Evolutionary conservation across 2,797 vertebrate species (phyloP).

Genomic region (Heliangelus exortis): DNA sequence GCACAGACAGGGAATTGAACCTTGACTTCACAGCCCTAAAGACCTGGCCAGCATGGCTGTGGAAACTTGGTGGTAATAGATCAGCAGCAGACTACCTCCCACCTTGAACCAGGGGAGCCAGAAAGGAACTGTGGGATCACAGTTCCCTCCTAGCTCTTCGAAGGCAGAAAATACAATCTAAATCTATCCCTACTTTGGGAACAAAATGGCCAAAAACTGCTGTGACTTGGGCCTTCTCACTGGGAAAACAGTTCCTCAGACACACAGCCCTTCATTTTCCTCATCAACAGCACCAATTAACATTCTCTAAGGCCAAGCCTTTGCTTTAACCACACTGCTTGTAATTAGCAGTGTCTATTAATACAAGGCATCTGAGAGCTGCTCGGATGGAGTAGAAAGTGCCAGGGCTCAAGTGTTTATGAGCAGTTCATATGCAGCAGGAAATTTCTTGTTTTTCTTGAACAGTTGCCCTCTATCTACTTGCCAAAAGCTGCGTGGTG

Average conservation of each 20-base stretch:
- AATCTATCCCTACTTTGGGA: conserved; percentile 18
- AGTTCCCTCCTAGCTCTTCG: conserved; percentile 5
- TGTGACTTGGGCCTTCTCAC: background rate
- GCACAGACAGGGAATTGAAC: background rate
- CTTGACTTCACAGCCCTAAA: background rate
- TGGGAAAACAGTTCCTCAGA: conserved; percentile 1
- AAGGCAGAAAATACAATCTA: background rate
- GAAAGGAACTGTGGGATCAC: conserved; percentile 17
- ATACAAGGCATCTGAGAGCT: conserved; percentile 60
- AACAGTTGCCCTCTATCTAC: conserved; percentile 41
- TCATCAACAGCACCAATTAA: conserved; percentile 5
- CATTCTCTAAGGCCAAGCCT: conserved; percentile 26
- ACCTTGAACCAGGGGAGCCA: conserved; percentile 37
- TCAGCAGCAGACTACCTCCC: conserved; percentile 1
- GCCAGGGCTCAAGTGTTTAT: conserved; percentile 69
- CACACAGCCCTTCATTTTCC: conserved; percentile 15
- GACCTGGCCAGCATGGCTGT: background rate
- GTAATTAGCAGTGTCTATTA: conserved; percentile 61
- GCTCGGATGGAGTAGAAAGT: conserved; percentile 43
- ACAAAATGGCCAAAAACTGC: background rate
- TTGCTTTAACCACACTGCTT: conserved; percentile 46
- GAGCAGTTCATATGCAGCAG: conserved; percentile 60
- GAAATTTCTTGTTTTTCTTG: conserved; percentile 72
- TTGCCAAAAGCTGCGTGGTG: conserved; percentile 57
- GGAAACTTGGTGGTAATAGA: background rate